These are phyloP conservation scores for Halichoerus grypus DNA, from an alignment of 2,113 vertebrate species.

Conservation along the genomic window DNA sequence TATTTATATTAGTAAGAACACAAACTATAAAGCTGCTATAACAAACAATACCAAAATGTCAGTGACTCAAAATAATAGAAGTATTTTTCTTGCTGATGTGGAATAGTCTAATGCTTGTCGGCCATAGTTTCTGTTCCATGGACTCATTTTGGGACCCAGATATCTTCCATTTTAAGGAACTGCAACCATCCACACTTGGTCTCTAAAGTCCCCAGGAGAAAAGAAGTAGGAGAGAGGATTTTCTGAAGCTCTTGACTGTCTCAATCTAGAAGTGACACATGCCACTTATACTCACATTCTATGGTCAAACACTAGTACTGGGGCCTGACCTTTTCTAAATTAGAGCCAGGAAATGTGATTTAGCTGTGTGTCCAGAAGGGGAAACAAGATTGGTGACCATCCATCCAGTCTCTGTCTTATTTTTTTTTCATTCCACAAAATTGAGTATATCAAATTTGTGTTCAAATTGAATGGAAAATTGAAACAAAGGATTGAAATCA, in stretches of 20 bases:
- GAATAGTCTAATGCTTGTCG: neutral
- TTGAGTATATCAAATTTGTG: neutral
- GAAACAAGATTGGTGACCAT: neutral
- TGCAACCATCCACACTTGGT: neutral
- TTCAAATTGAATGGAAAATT: neutral
- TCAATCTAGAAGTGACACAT: neutral
- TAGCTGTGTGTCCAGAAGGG: neutral
- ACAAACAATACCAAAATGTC: neutral
- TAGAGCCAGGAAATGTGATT: neutral
- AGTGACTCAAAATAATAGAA: conserved; percentile 27
- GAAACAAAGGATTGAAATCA: neutral
- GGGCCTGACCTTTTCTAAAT: neutral
- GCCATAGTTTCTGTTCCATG: neutral
- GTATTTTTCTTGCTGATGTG: neutral
- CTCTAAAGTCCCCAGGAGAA: neutral
- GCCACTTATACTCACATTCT: neutral
- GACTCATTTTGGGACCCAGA: neutral
- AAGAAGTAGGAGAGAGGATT: neutral
- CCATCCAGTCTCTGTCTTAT: neutral
- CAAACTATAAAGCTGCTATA: neutral
- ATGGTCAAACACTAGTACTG: neutral
- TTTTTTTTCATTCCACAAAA: neutral
- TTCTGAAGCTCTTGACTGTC: neutral
- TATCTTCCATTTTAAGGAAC: neutral
- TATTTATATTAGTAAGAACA: neutral